phyloP scores from a whole-genome alignment of 2,888 invertebrate genomes.

The Dugesia japonica region DNA sequence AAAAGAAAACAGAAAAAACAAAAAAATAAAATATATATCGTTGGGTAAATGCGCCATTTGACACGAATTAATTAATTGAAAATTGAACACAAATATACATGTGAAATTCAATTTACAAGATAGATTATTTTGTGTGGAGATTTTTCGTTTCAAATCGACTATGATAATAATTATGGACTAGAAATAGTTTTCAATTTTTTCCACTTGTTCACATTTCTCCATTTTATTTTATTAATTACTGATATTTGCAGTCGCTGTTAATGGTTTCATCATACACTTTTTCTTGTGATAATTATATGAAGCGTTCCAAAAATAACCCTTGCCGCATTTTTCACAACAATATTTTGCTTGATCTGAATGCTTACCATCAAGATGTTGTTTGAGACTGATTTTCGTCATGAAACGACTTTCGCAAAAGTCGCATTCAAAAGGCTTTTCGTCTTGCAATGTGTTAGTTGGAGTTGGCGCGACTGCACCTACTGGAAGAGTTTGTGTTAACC shows the following conservation, averaged over 20 bases:
- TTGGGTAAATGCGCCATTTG: conserved; percentile 20
- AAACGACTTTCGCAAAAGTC: conserved; percentile 26
- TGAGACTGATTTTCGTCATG: conserved; percentile 29
- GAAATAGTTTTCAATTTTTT: background rate
- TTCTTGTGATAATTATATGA: conserved; percentile 34
- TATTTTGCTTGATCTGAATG: conserved; percentile 33
- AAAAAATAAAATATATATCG: background rate
- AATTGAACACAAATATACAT: conserved; percentile 11
- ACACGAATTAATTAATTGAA: conserved; percentile 20
- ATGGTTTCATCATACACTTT: conserved; percentile 22
- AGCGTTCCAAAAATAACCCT: conserved; percentile 34
- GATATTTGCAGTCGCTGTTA: background rate
- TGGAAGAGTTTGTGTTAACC: background rate
- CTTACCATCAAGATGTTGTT: conserved; percentile 34
- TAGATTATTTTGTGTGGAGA: background rate
- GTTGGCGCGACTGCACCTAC: background rate
- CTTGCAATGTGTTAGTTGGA: background rate
- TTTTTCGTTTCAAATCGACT: conserved; percentile 2
- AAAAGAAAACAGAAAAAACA: conserved; percentile 20
- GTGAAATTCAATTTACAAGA: conserved; percentile 14
- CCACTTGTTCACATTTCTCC: background rate
- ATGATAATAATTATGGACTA: conserved; percentile 5
- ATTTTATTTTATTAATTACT: background rate
- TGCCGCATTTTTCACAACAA: conserved; percentile 31
- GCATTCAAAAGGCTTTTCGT: conserved; percentile 15